Evolutionary conservation across 2,797 vertebrate species (phyloP), one percentile per base, ranked within the genome.

Genomic region (Peromyscus melanophrys): DNA sequence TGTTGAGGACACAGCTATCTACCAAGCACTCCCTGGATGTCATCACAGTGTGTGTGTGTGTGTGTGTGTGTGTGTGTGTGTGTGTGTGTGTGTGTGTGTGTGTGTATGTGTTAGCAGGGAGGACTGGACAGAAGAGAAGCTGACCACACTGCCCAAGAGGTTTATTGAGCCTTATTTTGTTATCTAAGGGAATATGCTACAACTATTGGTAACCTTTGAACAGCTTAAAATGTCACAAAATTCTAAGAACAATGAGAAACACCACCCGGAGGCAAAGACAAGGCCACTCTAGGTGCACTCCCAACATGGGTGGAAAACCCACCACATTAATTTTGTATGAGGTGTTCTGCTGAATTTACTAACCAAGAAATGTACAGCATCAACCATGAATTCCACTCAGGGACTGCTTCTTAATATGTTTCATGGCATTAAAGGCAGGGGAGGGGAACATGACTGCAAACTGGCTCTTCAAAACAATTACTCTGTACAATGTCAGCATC

Each of bases 191-290:
- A 90, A 92, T 87, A 78, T 4, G 13, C 88, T 95, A 95, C 90
- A 93, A 46, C 77, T 25, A 71, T 55, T 78, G 71, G 67, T 88
- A 93, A 94, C 82, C 89, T 95, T 78, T 71, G 63, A 92, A 61
- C 57, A 90, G 49, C 82, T 92, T 96, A 88, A 95, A 97, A 95
- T 95, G 95, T 88, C 88, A 90, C 92, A 80, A 88, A 96, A 96
- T 52, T 76, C 77, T 87, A 76, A 75, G 55, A 59, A 43, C 25
- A 21, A 21, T 46, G 59, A 55, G 37, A 93, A 57, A 61, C 46
- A 57, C 31, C 73, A 82, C 88, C 77, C 76, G 67, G 80, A 95
- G 73, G 75, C 34, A 95, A 71, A 95, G 84, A 82, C 82, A 96
- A 92, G 88, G 59, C 37, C 57, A 57, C 43, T 61, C 84, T 87